These are phyloP conservation scores for Apamea sordens DNA, from an alignment of 2,888 invertebrate species.

Conservation along the genomic window DNA sequence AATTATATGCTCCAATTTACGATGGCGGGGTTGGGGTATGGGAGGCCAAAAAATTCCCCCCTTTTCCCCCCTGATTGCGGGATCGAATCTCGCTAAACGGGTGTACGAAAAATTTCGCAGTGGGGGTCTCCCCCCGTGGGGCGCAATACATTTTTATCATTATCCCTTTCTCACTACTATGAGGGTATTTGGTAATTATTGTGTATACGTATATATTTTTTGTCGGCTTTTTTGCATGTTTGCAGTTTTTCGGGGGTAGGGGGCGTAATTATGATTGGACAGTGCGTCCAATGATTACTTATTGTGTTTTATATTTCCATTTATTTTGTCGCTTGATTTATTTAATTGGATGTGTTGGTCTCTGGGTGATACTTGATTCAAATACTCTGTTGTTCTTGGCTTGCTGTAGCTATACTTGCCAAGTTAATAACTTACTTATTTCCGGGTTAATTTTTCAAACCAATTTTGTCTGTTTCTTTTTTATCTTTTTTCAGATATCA, in stretches of 20 bases:
- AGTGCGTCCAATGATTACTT: conserved; percentile 61
- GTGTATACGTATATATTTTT: conserved; percentile 78
- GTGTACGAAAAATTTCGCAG: conserved; percentile 83
- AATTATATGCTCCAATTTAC: conserved; percentile 91
- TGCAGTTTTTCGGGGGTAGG: conserved; percentile 62
- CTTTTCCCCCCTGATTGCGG: conserved; percentile 86
- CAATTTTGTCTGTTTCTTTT: neutral
- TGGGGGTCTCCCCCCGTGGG: conserved; percentile 74
- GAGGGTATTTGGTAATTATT: conserved; percentile 86
- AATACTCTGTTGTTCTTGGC: neutral
- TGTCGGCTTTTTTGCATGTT: conserved; percentile 64
- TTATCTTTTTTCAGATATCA: neutral
- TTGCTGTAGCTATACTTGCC: neutral
- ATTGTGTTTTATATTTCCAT: conserved; percentile 55
- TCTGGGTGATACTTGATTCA: neutral
- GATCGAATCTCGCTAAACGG: conserved; percentile 89
- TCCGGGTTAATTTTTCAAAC: neutral
- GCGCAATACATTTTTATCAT: conserved; percentile 88
- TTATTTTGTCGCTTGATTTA: conserved; percentile 52
- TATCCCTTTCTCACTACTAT: conserved; percentile 88
- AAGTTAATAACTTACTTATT: neutral
- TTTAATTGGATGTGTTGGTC: conserved; percentile 36
- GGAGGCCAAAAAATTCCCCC: conserved; percentile 85
- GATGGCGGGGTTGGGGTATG: conserved; percentile 76
- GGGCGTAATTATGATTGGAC: conserved; percentile 63